Base-by-base conservation (phyloP, 2,797 vertebrate species). In the Monodelphis domestica region DNA sequence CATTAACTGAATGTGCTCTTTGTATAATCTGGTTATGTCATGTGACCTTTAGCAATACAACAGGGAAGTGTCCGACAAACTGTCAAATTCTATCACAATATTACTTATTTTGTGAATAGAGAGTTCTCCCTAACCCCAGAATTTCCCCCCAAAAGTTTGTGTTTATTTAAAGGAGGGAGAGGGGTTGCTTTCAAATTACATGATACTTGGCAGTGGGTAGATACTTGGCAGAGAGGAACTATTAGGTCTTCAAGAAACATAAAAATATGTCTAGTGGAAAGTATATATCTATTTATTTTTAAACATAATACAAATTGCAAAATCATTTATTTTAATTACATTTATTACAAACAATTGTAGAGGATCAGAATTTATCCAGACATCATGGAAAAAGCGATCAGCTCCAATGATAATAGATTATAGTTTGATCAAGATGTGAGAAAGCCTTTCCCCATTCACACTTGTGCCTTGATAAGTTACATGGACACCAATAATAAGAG, bases 401-500 rank as follows among this genome's bases (percentile, higher is more conserved):
- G 12, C 89, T 93, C 53, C 94, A 91, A 94, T 97, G 56, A 89
- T 87, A 84, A 17, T 92, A 54, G 0, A 78, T 17, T 89, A 21
- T 93, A 89, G 33, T 56, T 96, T 54, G 17, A 63, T 52, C 30
- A 3, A 94, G 93, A 70, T 89, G 26, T 95, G 93, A 94, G 0
- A 0, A 88, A 63, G 87, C 92, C 89, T 94, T 96, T 96, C 59
- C 53, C 33, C 53, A 12, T 63, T 51, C 5, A 95, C 38, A 45
- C 50, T 84, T 26, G 3, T 84, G 89, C 89, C 94, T 93, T 97
- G 95, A 94, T 91, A 90, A 95, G 91, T 33, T 95, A 0, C 29
- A 6, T 92, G 94, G 94, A 95, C 89, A 95, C 92, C n/a, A 70
- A 96, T 95, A 45, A 87, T 28, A 90, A 50, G 54, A 96, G 63